Evolutionary conservation across 2,113 vertebrate species (phyloP), one percentile per base, ranked within the genome.

Genomic region (Chaetodon trifascialis): DNA sequence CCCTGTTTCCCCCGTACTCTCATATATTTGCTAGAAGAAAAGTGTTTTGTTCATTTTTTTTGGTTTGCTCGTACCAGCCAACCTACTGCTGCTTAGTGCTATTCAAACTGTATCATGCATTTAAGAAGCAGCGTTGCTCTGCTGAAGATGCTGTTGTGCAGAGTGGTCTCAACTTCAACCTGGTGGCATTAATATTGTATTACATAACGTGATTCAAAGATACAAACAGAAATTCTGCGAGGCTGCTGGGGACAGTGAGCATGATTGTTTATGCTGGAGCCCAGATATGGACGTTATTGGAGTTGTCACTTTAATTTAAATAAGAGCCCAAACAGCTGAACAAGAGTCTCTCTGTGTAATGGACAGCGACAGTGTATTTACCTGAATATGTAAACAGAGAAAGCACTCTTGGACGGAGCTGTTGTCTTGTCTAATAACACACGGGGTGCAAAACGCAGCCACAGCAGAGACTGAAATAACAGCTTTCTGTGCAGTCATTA

Each of bases 321-420:
- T 73, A 66, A 82, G 42, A 74, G 58, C 30, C 65, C 64, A 46
- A 63, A 58, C 42, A 79, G 79, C 63, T 34, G 51, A 84, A 70
- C 56, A 74, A 63, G 54, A 83, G 75, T 30, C 17, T 62, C 30
- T 70, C 58, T 75, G 58, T 34, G 73, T 79, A 79, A 84, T 73
- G 42, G 76, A 73, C 59, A 56, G 80, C 5, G 16, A 67, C 75
- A 65, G 79, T 65, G 8, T 84, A 55, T 90, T 87, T 85, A 83
- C 73, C 64, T 76, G 73, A 64, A 74, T 51, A 56, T 79, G 79
- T 89, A 83, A 91, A 87, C 79, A 82, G 49, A 78, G 73, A 82
- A 66, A 67, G 69, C 47, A 36, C 51, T 82, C 64, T 67, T 73
- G 73, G 56, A 80, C 51, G 1, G 56, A 77, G 30, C 49, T 17